A percentile compares a stretch with the other conserved stretches of the same genome.
Evolutionary conservation across 2,113 vertebrate species (phyloP).

Genomic region (Scortum barcoo): DNA sequence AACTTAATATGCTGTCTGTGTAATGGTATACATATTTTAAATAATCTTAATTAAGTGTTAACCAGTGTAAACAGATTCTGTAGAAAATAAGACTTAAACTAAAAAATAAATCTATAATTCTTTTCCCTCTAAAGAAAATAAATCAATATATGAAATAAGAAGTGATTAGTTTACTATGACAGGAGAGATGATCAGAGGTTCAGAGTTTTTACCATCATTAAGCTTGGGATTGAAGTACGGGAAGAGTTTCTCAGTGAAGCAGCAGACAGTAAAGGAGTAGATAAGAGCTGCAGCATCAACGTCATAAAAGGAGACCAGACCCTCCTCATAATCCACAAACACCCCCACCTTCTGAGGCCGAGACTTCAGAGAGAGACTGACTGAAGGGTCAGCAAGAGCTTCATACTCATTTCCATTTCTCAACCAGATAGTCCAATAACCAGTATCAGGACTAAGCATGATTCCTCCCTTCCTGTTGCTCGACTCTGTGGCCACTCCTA

Average conservation of each 20-base stretch:
- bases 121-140: neutral
- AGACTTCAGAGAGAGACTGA: rapidly evolving
- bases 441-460: rapidly evolving
- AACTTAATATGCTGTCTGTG: neutral
- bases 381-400: rapidly evolving
- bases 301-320: conserved; percentile 45
- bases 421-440: neutral
- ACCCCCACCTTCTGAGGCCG: too few relatives aligned
- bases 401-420: neutral
- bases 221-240: neutral
- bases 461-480: rapidly evolving
- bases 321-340: conserved; percentile 35
- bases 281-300: conserved; percentile 29
- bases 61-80: too few relatives aligned
- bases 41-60: neutral
- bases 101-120: neutral
- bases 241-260: conserved; percentile 27
- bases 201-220: neutral
- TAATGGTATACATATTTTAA: neutral
- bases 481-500: too few relatives aligned
- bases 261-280: too few relatives aligned
- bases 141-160: neutral
- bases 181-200: conserved; percentile 10
- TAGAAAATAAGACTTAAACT: too few relatives aligned
- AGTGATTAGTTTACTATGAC: neutral